Evolutionary conservation across 2,797 vertebrate species (phyloP).

Genomic region (Apodemus agrarius): DNA sequence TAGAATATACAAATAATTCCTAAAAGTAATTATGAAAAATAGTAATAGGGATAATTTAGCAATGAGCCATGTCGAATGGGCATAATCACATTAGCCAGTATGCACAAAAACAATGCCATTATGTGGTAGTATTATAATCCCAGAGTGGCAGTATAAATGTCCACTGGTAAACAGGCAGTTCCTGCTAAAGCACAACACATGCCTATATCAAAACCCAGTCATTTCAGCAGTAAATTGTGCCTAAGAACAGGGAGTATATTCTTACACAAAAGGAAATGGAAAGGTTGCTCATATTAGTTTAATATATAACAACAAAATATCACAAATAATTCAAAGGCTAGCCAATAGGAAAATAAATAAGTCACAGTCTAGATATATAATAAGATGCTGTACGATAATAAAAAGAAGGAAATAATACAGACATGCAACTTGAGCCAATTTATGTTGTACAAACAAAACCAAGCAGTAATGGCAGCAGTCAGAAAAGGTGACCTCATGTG

Average conservation of each 20-base stretch:
- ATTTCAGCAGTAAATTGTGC: not conserved
- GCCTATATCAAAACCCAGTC: not conserved
- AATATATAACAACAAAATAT: not conserved
- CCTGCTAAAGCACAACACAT: not conserved
- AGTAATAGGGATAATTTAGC: not conserved
- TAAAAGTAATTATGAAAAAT: not conserved
- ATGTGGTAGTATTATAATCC: not conserved
- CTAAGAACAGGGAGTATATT: not conserved
- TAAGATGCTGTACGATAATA: not conserved
- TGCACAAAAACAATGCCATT: not conserved
- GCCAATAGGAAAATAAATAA: not conserved
- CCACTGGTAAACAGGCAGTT: not conserved
- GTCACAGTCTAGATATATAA: not conserved
- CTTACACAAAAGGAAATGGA: not conserved
- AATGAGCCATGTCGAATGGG: not conserved
- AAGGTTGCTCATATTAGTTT: not conserved
- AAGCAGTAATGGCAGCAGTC: not conserved
- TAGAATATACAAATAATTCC: conserved; percentile 6
- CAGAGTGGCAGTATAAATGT: not conserved
- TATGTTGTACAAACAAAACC: not conserved
- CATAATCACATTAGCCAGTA: not conserved
- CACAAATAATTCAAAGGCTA: not conserved
- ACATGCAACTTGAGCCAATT: not conserved
- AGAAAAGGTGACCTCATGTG: not conserved
- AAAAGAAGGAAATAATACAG: not conserved